These are phyloP conservation scores for Rafetus swinhoei DNA, from an alignment of 2,113 vertebrate genomes.

Conservation along the genomic window DNA sequence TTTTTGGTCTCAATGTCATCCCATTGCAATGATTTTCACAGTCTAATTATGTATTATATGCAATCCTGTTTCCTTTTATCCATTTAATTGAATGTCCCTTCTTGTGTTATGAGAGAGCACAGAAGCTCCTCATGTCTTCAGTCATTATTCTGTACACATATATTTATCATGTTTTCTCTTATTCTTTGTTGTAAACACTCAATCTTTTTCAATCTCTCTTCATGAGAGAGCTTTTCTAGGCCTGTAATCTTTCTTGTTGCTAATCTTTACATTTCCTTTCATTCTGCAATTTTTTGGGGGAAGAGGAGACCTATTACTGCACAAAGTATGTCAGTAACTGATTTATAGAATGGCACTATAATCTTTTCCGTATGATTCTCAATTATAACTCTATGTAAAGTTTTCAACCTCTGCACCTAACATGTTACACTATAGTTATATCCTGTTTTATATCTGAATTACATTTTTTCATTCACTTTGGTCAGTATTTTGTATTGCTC, in stretches of 20 bases:
- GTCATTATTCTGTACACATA: neutral
- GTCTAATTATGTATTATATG: neutral
- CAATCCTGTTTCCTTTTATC: neutral
- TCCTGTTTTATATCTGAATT: neutral
- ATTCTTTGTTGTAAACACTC: rapidly evolving
- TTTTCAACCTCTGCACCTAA: neutral
- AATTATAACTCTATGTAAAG: neutral
- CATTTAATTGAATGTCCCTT: neutral
- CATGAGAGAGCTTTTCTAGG: neutral
- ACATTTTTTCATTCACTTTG: neutral
- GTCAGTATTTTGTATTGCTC: neutral
- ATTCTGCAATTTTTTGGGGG: neutral
- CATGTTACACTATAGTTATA: neutral
- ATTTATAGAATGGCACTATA: neutral
- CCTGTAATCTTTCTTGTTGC: neutral
- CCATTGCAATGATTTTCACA: neutral
- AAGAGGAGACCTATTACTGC: neutral
- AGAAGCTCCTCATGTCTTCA: neutral
- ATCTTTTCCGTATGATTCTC: neutral
- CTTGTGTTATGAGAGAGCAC: neutral
- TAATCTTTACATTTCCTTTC: neutral
- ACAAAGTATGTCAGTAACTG: neutral
- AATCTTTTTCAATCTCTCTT: neutral
- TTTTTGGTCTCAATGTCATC: neutral
- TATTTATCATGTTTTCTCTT: neutral